Evolutionary conservation across 2,797 vertebrate species (phyloP).

Genomic region (Galaxias olidus): DNA sequence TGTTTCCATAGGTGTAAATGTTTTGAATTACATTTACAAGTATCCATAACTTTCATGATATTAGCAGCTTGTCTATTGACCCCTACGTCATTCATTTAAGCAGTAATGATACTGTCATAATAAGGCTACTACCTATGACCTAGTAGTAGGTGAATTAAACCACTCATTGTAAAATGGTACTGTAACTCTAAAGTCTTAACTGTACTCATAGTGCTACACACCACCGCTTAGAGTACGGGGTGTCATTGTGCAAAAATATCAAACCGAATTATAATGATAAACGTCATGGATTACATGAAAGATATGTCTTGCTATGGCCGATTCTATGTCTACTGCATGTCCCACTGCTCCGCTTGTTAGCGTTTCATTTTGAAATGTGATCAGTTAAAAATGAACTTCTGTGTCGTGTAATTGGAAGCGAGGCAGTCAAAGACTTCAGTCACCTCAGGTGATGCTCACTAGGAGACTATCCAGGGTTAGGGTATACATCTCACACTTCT

Average conservation of each 20-base stretch:
- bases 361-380: constrained; percentile 6
- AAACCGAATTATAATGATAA: constrained; percentile 17
- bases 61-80: too few relatives aligned
- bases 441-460: constrained; percentile 37
- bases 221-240: neutral
- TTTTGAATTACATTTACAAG: too few relatives aligned
- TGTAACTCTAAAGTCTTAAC: constrained; percentile 8
- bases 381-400: constrained; percentile 11
- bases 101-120: too few relatives aligned
- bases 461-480: constrained; percentile 60
- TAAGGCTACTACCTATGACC: too few relatives aligned
- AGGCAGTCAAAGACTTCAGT: constrained; percentile 25
- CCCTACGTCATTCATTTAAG: too few relatives aligned
- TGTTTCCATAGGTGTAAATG: too few relatives aligned
- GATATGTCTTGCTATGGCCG: neutral
- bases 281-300: constrained; percentile 21
- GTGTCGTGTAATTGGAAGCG: constrained; percentile 24
- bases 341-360: constrained; percentile 12
- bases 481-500: constrained; percentile 32
- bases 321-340: neutral
- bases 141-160: too few relatives aligned
- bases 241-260: constrained; percentile 20
- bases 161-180: too few relatives aligned
- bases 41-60: too few relatives aligned
- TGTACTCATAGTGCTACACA: neutral